These are phyloP conservation scores for Aurelia coerulea DNA, from an alignment of 30 jellyfish, hydroid and myxozoan genomes.

Conservation along the genomic window DNA sequence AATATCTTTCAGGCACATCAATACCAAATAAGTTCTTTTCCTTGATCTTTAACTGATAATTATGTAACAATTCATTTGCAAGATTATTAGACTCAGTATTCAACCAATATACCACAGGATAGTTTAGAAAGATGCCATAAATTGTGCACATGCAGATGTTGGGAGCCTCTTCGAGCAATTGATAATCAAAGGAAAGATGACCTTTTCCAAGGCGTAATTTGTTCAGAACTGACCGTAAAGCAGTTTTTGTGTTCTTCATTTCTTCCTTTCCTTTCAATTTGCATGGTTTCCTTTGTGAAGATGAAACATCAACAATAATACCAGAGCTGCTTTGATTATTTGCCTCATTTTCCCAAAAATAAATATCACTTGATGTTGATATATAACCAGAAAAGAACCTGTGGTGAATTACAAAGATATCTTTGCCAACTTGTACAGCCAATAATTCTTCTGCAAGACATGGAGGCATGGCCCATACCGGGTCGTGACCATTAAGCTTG, in stretches of 20 bases:
- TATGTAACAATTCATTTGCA: not conserved
- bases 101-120: conserved; percentile 43
- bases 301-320: conserved; percentile 16
- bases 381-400: not conserved
- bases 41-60: conserved; percentile 8
- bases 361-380: not conserved
- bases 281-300: not conserved
- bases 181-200: not conserved
- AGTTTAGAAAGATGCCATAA: conserved; percentile 28
- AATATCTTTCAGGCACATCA: conserved; percentile 21
- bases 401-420: not conserved
- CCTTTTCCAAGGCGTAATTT: not conserved
- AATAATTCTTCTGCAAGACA: not conserved
- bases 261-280: not conserved
- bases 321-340: not conserved
- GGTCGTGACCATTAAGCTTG: not conserved
- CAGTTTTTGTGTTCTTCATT: not conserved
- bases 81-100: conserved; percentile 16
- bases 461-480: not conserved
- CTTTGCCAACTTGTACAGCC: conserved; percentile 19
- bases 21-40: conserved; percentile 10
- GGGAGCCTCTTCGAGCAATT: not conserved
- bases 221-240: not conserved
- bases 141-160: conserved; percentile 8
- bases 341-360: not conserved